These are phyloP conservation scores for Ryuthela nishihirai DNA, from an alignment of 2,888 invertebrate genomes.

Conservation along the genomic window DNA sequence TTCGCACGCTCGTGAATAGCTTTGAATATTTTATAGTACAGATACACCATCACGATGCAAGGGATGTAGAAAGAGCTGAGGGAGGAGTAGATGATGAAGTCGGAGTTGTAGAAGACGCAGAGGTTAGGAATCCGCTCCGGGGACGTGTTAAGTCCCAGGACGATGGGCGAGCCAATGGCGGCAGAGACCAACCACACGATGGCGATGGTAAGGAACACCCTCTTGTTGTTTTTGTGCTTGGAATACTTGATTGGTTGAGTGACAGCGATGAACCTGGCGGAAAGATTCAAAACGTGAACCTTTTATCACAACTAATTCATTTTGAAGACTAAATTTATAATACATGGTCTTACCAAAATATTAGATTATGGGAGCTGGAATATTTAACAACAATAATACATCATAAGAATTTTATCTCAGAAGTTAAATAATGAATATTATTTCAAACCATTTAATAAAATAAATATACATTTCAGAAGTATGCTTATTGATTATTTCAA, in stretches of 20 bases:
- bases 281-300: too few species aligned
- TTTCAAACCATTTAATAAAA: too few species aligned
- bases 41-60: slow-evolving; percentile 95
- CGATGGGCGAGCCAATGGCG: slow-evolving; percentile 93
- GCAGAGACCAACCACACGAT: slow-evolving; percentile 94
- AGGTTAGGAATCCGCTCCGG: slow-evolving; percentile 66
- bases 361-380: too few species aligned
- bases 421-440: too few species aligned
- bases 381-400: too few species aligned
- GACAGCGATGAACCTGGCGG: slow-evolving; percentile 98
- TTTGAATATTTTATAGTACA: slow-evolving; percentile 97
- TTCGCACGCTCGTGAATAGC: slow-evolving; percentile 78
- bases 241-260: slow-evolving; percentile 99
- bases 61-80: slow-evolving; percentile 98
- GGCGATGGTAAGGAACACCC: slow-evolving; percentile 91
- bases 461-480: too few species aligned
- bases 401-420: too few species aligned
- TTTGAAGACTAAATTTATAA: too few species aligned
- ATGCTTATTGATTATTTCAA: too few species aligned
- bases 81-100: slow-evolving; percentile 98
- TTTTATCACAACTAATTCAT: too few species aligned
- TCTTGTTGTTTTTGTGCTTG: slow-evolving; percentile 91
- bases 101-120: slow-evolving; percentile 95
- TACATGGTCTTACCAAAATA: too few species aligned
- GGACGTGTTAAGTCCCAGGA: slow-evolving; percentile 91